Evolutionary conservation across 2,888 invertebrate species (phyloP).

Genomic region (Ethmia dodecea): DNA sequence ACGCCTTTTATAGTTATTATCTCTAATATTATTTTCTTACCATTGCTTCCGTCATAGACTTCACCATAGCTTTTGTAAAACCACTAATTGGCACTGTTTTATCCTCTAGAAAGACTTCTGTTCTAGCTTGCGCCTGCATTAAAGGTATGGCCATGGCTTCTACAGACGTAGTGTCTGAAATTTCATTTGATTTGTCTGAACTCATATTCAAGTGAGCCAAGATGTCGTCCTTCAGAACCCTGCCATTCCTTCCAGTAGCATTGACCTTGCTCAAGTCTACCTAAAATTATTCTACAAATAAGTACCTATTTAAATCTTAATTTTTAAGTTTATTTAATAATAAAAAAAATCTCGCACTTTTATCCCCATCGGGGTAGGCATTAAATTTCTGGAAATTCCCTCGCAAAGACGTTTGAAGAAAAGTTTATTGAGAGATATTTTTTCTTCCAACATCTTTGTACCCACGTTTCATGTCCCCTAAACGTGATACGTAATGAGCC

Average conservation of each 20-base stretch:
- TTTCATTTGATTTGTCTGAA: constrained; percentile 70
- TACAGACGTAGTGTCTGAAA: constrained; percentile 30
- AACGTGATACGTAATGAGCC: too few species aligned
- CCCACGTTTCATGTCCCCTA: too few species aligned
- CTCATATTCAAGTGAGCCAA: constrained; percentile 80
- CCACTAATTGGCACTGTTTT: constrained; percentile 84
- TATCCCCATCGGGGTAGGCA: too few species aligned
- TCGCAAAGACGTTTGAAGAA: too few species aligned
- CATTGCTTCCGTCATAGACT: constrained; percentile 94
- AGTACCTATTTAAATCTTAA: too few species aligned
- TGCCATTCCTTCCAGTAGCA: constrained; percentile 91
- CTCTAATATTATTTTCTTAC: too few species aligned
- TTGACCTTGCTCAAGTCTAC: constrained; percentile 82
- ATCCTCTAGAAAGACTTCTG: constrained; percentile 55
- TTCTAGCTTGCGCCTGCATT: constrained; percentile 32
- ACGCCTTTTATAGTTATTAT: too few species aligned
- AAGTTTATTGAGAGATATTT: too few species aligned
- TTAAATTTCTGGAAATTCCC: too few species aligned
- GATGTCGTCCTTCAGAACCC: constrained; percentile 97
- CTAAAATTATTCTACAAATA: constrained; percentile 69
- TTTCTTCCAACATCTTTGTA: too few species aligned
- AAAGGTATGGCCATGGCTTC: constrained; percentile 35
- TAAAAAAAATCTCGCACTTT: too few species aligned
- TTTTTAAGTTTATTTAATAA: too few species aligned
- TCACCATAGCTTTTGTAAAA: constrained; percentile 95